A percentile compares a stretch with the other conserved stretches of the same genome.
These are phyloP conservation scores for Danio albolineatus DNA, from an alignment of 2,797 vertebrate genomes.

Conservation along the genomic window DNA sequence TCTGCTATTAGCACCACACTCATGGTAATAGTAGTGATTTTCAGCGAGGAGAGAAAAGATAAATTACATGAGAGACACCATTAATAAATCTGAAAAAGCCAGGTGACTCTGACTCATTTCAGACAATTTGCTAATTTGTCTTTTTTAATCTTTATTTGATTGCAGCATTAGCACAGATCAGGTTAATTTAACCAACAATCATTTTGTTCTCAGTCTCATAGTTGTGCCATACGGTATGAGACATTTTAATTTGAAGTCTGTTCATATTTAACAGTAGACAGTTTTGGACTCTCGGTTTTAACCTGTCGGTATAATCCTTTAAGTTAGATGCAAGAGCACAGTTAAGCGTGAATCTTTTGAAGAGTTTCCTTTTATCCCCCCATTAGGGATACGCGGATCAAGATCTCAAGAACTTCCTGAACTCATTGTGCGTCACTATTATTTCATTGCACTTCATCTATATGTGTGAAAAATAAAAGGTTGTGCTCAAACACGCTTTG, in stretches of 20 bases:
- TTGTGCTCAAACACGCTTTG: slow-evolving; percentile 8
- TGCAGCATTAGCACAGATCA: slow-evolving; percentile 7
- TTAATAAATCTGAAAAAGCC: slow-evolving; percentile 19
- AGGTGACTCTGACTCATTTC: slow-evolving; percentile 13
- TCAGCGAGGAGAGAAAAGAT: not conserved
- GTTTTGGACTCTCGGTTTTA: slow-evolving; percentile 10
- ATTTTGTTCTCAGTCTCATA: not conserved
- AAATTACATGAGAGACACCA: slow-evolving; percentile 16
- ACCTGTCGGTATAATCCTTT: not conserved
- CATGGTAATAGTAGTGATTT: slow-evolving; percentile 13
- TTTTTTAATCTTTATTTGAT: slow-evolving; percentile 8
- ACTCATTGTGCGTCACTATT: slow-evolving; percentile 13
- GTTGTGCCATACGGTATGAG: not conserved
- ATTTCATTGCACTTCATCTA: not conserved
- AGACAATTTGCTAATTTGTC: not conserved
- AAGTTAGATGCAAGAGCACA: not conserved
- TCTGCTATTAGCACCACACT: slow-evolving; percentile 17
- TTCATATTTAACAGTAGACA: slow-evolving; percentile 2
- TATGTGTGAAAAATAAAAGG: slow-evolving; percentile 9
- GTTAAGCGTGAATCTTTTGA: slow-evolving; percentile 2
- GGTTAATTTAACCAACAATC: slow-evolving; percentile 5
- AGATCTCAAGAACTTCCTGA: not conserved
- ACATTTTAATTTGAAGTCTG: not conserved
- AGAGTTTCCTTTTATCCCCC: slow-evolving; percentile 22
- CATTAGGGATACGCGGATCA: slow-evolving; percentile 21